Conservation (phyloP, 2,113 vertebrate species). For the Coregonus clupeaformis region DNA sequence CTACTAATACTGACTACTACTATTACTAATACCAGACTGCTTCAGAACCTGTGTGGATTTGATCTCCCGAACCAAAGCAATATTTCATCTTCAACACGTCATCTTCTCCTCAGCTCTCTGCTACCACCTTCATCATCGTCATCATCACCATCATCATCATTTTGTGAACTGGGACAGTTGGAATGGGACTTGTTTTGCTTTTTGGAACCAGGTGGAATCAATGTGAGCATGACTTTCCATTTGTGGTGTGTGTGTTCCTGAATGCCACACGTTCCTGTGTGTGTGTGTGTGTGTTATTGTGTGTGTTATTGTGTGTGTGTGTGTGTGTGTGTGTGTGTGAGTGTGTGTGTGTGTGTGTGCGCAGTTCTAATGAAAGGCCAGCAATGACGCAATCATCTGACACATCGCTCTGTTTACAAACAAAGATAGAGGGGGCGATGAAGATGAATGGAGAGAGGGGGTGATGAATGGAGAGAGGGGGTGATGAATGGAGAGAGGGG, state of each 20-base stretch:
- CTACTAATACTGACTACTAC: too few relatives aligned
- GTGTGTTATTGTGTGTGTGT: not conserved
- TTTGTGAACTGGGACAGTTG: not conserved
- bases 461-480: too few relatives aligned
- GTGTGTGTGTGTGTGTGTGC: not conserved
- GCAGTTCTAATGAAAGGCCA: not conserved
- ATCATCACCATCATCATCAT: not conserved
- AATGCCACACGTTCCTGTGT: not conserved
- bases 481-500: too few relatives aligned
- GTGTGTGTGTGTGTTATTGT: not conserved
- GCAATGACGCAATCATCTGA: not conserved
- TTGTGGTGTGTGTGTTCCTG: not conserved
- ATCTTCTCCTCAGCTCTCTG: not conserved
- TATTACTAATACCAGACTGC: not conserved
- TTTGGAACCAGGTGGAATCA: not conserved
- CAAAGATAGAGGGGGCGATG: not conserved
- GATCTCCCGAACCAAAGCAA: slow-evolving; percentile 16
- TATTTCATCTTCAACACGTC: slow-evolving; percentile 15
- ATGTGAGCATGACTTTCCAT: not conserved
- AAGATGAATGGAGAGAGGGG: not conserved
- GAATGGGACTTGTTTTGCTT: not conserved
- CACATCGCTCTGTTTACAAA: not conserved
- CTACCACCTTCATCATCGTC: too few relatives aligned
- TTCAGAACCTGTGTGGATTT: not conserved
- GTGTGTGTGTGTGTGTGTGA: not conserved